A percentile compares a stretch with the other conserved stretches of the same genome.
These are phyloP conservation scores for Oceanodroma tethys DNA, from an alignment of 2,113 vertebrate species.

Conservation along the genomic window DNA sequence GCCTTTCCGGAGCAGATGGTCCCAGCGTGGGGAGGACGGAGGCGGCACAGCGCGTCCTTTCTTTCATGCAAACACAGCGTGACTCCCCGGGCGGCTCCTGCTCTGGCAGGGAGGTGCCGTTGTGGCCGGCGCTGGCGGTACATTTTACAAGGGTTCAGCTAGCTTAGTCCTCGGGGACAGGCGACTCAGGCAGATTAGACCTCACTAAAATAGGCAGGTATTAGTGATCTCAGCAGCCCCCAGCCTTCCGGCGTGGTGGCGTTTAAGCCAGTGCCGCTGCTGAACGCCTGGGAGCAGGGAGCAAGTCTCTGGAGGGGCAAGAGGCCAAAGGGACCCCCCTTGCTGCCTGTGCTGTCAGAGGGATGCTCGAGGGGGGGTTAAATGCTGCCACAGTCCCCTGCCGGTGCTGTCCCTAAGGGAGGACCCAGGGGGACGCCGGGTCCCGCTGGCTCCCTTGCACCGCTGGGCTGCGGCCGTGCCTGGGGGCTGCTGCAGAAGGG, in stretches of 20 bases:
- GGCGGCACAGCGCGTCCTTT: conserved; percentile 4
- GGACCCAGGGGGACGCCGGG: fast-evolving
- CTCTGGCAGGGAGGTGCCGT: background rate
- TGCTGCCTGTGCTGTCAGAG: background rate
- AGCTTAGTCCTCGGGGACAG: conserved; percentile 61
- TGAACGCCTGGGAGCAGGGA: background rate
- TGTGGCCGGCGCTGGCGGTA: background rate
- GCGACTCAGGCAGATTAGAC: conserved; percentile 62
- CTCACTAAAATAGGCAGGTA: conserved; percentile 67
- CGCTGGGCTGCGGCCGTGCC: fast-evolving
- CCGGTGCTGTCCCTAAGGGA: background rate
- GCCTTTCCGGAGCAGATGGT: conserved; percentile 56
- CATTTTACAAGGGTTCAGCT: conserved; percentile 46
- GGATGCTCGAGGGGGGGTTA: background rate
- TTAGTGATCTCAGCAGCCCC: conserved; percentile 56
- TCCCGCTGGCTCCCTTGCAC: fast-evolving
- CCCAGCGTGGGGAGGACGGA: background rate
- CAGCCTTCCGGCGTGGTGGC: background rate
- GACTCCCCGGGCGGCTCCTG: background rate
- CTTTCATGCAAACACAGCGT: conserved; percentile 25
- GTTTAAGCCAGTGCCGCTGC: background rate
- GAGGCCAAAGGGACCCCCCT: background rate
- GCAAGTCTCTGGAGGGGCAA: background rate
- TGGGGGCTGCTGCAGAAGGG: fast-evolving
- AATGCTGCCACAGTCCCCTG: background rate